phyloP scores from a whole-genome alignment of 2,113 vertebrate genomes.

The Tretioscincus oriximinensis region DNA sequence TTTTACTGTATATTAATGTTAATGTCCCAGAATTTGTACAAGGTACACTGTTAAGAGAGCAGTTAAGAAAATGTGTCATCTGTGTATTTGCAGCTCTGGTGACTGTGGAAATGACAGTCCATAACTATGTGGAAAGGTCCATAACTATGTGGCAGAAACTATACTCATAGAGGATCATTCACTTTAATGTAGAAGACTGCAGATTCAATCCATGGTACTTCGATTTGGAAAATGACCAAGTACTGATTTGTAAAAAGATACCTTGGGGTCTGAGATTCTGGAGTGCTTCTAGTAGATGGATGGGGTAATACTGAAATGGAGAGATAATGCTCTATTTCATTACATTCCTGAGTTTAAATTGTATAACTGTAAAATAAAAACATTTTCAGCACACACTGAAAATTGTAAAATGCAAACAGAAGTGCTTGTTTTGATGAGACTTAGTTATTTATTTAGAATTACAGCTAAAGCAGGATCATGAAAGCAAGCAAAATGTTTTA shows the following conservation, averaged over 20 bases:
- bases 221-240: neutral
- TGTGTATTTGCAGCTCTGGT: neutral
- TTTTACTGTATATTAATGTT: too few relatives aligned
- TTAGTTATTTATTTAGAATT: neutral
- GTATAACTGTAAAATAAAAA: neutral
- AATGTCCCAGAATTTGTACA: too few relatives aligned
- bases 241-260: neutral
- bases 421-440: slow-evolving; percentile 7
- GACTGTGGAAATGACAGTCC: too few relatives aligned
- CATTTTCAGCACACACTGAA: neutral
- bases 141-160: neutral
- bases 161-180: neutral
- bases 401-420: neutral
- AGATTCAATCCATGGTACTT: neutral
- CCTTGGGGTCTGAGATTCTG: neutral
- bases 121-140: neutral
- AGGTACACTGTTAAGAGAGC: neutral
- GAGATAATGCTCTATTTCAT: neutral
- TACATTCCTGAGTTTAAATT: neutral
- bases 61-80: neutral
- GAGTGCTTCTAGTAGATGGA: neutral
- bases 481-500: neutral
- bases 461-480: neutral
- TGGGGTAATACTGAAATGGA: neutral
- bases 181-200: neutral